Evolutionary conservation across 2,113 vertebrate species (phyloP).

Genomic region (Dendrocopos noguchii): DNA sequence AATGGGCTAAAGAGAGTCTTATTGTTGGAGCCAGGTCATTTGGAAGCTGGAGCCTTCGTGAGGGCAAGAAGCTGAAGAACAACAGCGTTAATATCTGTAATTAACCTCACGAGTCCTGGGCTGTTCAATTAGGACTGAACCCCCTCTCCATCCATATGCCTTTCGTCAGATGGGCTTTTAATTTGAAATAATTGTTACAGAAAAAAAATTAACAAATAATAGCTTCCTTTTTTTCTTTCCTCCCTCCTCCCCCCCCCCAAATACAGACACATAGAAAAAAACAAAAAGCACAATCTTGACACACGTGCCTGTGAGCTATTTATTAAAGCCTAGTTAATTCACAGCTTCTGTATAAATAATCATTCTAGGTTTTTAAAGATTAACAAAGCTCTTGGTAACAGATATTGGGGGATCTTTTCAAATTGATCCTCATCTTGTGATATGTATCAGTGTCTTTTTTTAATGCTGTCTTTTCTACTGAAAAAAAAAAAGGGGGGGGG

Average conservation of each 20-base stretch:
- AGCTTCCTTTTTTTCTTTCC: neutral
- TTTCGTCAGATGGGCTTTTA: constrained; percentile 75
- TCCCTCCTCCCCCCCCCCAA: neutral
- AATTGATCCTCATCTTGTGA: constrained; percentile 51
- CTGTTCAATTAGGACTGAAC: constrained; percentile 80
- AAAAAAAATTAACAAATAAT: constrained; percentile 69
- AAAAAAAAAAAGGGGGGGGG: neutral
- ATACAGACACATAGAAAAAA: constrained; percentile 30
- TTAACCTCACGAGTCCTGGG: constrained; percentile 82
- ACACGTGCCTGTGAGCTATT: constrained; percentile 49
- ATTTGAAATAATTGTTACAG: constrained; percentile 72
- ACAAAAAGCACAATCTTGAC: constrained; percentile 40
- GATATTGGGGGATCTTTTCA: constrained; percentile 60
- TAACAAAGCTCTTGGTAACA: constrained; percentile 47
- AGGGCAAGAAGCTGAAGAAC: constrained; percentile 84
- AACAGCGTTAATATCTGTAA: constrained; percentile 84
- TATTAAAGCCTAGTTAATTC: constrained; percentile 49
- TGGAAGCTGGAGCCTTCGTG: constrained; percentile 82
- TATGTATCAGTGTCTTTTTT: constrained; percentile 26
- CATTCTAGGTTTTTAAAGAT: constrained; percentile 61
- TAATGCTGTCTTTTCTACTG: neutral
- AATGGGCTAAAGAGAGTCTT: constrained; percentile 84
- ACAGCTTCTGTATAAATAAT: constrained; percentile 35
- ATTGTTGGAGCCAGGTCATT: constrained; percentile 85
- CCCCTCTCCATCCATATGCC: constrained; percentile 75